These are phyloP conservation scores for Drosophila lacertosa DNA, from an alignment of 1,140 invertebrate genomes.

Conservation along the genomic window DNA sequence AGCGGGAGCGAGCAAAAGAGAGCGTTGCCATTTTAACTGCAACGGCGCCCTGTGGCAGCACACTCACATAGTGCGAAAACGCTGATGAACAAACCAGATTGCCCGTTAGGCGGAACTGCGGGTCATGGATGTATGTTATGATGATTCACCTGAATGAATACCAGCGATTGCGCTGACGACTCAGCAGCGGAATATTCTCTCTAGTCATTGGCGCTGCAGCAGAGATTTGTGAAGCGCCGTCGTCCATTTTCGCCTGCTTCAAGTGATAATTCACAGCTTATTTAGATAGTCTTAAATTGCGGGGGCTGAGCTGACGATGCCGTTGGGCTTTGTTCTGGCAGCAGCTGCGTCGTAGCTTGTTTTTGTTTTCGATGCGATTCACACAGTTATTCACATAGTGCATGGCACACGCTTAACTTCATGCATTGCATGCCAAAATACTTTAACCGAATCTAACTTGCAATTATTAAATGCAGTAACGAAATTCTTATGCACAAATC, in stretches of 20 bases:
- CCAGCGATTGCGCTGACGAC: slow-evolving; percentile 83
- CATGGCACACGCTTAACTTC: slow-evolving; percentile 49
- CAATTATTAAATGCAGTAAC: slow-evolving; percentile 13
- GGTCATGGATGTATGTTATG: slow-evolving; percentile 5
- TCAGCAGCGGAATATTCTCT: slow-evolving; percentile 85
- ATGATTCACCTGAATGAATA: slow-evolving; percentile 84
- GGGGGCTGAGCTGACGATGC: slow-evolving; percentile 18
- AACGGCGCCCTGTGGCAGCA: slow-evolving; percentile 1
- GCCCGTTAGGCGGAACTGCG: neutral
- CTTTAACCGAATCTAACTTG: neutral
- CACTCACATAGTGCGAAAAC: slow-evolving; percentile 2
- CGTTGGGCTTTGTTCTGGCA: slow-evolving; percentile 29
- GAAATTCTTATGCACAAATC: slow-evolving; percentile 67
- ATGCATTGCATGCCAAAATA: slow-evolving; percentile 23
- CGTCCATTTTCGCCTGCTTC: slow-evolving; percentile 61
- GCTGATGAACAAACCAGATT: slow-evolving; percentile 51
- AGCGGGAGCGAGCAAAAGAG: neutral
- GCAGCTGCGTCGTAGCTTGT: slow-evolving; percentile 29
- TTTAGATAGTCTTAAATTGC: slow-evolving; percentile 35
- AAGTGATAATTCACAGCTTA: slow-evolving; percentile 20
- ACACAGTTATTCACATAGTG: slow-evolving; percentile 46
- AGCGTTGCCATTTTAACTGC: slow-evolving; percentile 14
- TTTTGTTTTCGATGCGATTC: slow-evolving; percentile 33
- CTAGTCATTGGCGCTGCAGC: slow-evolving; percentile 81
- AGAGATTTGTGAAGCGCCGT: slow-evolving; percentile 71